A percentile compares a stretch with the other conserved stretches of the same genome.
Conservation (phyloP, 2,797 vertebrate species). For the Odontamblyopus lacepedii region DNA sequence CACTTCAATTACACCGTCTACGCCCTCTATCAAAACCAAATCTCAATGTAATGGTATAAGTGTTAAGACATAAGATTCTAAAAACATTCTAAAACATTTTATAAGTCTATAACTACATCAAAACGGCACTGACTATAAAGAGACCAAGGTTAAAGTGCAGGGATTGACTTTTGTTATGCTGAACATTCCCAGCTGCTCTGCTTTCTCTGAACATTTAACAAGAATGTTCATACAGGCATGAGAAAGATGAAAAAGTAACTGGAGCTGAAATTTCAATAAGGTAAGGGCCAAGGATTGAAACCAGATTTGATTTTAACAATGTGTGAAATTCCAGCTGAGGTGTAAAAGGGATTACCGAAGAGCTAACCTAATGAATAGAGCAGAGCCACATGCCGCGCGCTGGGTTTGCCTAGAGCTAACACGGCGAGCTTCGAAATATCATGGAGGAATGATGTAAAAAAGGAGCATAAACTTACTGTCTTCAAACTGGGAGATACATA, state of each 20-base stretch:
- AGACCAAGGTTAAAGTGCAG: background rate
- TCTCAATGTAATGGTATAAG: too few relatives aligned
- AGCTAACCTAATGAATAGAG: slow-evolving; percentile 1
- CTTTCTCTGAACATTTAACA: background rate
- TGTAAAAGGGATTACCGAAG: slow-evolving; percentile 12
- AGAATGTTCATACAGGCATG: slow-evolving; percentile 1
- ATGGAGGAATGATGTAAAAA: slow-evolving; percentile 25
- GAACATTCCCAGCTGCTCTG: background rate
- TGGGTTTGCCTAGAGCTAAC: slow-evolving; percentile 23
- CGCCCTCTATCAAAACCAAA: too few relatives aligned
- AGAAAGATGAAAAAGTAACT: slow-evolving; percentile 4
- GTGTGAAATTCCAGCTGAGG: slow-evolving; percentile 13
- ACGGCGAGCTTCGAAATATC: slow-evolving; percentile 24
- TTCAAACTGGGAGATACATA: background rate
- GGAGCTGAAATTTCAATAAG: background rate
- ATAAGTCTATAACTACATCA: too few relatives aligned
- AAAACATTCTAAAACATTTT: too few relatives aligned
- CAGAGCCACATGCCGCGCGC: slow-evolving; percentile 8
- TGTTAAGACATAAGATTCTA: too few relatives aligned
- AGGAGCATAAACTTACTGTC: slow-evolving; percentile 19
- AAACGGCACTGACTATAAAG: background rate
- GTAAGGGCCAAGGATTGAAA: background rate
- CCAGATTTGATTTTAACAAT: slow-evolving; percentile 18
- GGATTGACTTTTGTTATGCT: background rate
- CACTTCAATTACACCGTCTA: too few relatives aligned